phyloP scores from a whole-genome alignment of 2,113 vertebrate species.

The Siniperca knerii region DNA sequence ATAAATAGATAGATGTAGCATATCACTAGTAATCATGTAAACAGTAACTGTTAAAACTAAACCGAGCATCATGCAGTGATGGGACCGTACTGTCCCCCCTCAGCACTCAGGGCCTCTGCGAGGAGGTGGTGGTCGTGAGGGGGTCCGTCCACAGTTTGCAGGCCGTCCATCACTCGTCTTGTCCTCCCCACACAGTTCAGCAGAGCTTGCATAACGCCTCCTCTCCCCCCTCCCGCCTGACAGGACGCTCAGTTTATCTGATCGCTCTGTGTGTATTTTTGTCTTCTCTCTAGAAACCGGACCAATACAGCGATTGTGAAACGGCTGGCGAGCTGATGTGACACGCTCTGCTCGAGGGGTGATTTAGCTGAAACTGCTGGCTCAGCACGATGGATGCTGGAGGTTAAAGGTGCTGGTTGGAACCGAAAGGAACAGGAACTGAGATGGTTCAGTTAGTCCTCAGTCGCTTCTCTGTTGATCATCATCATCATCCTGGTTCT shows the following conservation, averaged over 20 bases:
- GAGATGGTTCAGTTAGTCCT: too few species aligned
- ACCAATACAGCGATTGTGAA: conserved; percentile 48
- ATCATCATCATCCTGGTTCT: background rate
- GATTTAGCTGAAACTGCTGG: conserved; percentile 27
- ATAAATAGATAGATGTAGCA: too few species aligned
- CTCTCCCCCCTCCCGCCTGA: background rate
- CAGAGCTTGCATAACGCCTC: conserved; percentile 44
- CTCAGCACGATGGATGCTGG: conserved; percentile 31
- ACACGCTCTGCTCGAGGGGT: background rate
- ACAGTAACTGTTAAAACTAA: too few species aligned
- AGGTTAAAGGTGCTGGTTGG: conserved; percentile 16
- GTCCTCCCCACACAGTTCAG: conserved; percentile 54
- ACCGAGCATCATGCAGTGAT: background rate
- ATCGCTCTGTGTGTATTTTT: conserved; percentile 43
- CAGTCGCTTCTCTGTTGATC: background rate
- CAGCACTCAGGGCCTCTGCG: conserved; percentile 12
- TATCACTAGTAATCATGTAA: too few species aligned
- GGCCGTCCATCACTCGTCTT: conserved; percentile 48
- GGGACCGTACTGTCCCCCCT: background rate
- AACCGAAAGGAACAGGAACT: background rate
- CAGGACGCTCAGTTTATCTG: conserved; percentile 40
- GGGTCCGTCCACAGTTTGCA: conserved; percentile 26
- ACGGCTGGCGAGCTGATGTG: conserved; percentile 40
- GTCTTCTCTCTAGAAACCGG: conserved; percentile 47
- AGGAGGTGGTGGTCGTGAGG: background rate